Conservation (phyloP, 2,797 vertebrate genomes). For the Myoxocephalus aenaeus region DNA sequence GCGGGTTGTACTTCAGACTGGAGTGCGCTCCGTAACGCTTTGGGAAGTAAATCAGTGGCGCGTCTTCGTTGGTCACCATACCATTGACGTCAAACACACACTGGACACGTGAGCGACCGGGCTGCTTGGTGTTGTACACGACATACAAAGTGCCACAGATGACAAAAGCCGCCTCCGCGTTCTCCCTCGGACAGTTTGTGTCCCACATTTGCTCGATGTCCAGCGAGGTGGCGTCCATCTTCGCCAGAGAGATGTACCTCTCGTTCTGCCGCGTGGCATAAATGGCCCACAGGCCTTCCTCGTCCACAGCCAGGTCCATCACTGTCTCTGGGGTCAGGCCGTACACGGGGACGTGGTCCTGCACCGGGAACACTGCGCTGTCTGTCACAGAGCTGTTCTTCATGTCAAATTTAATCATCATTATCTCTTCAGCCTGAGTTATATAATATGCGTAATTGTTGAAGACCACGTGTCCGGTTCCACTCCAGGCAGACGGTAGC, state of each 20-base stretch:
- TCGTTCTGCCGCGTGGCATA: conserved; percentile 92
- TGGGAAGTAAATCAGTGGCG: conserved; percentile 93
- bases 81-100: conserved; percentile 95
- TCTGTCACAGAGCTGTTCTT: conserved; percentile 88
- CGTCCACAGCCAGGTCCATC: conserved; percentile 93
- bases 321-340: conserved; percentile 89
- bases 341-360: conserved; percentile 85
- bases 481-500: conserved; percentile 91
- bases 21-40: conserved; percentile 94
- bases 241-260: conserved; percentile 92
- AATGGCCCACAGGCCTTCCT: conserved; percentile 96
- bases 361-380: conserved; percentile 90
- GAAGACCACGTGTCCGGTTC: conserved; percentile 92
- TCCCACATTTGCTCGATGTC: conserved; percentile 98
- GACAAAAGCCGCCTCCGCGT: conserved; percentile 94
- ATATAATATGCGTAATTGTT: conserved; percentile 89
- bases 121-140: conserved; percentile 94
- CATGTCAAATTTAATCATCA: conserved; percentile 92
- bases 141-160: conserved; percentile 96
- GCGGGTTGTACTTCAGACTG: conserved; percentile 95
- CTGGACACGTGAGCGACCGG: conserved; percentile 94
- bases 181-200: conserved; percentile 92
- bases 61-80: conserved; percentile 89
- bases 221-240: conserved; percentile 89
- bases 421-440: conserved; percentile 85